Base-by-base conservation (phyloP, 2,888 invertebrate species). In the Callimorpha dominula region DNA sequence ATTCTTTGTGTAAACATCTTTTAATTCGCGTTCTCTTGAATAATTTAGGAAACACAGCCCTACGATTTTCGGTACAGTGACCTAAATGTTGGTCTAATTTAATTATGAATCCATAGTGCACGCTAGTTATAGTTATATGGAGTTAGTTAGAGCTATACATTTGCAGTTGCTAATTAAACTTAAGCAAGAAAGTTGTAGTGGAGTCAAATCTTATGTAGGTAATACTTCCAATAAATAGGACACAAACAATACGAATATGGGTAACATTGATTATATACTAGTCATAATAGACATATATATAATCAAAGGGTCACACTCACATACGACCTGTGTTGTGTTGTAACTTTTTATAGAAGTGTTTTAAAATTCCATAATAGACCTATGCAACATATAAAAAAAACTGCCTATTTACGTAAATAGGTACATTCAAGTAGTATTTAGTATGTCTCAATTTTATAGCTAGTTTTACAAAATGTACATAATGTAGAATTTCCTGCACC, bases 1-100 rank as follows among this genome's bases (percentile, higher is more conserved):
- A 86, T 80, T 73, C 77, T 78, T 78, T 77, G 71, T 78, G 67
- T 74, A 76, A 74, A 72, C 82, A 76, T 80, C 78, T 78, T 78
- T 74, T 76, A 42, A 54, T 79, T 31, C 75, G 67, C 69, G 72
- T 57, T 57, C 17, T 54, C 73, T 78, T 77, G 72, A 72, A n/a
- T 46, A 17, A 20, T 57, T 68, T 42, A 43, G 14, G 20, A 68
- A 20, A 70, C 17, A 54, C 43, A 42, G 8, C 7, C 31, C 54
- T 17, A 31, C 14, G 31, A 43, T 52, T 52, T 70, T 69, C 7
- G 62, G 14, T 68, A 46, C 8, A 40, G 62, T 20, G 54, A 76
- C 60, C n/a, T 50, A 69, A 63, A 68, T 69, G n/a, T 68, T 17
- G 49, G 11, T 68, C 46, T 68, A 49, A 62, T 60, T 62, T 14